Evolutionary conservation across 1,140 invertebrate species (phyloP), one percentile per base, ranked within the genome.

Genomic region (Brachionus koreanus): DNA sequence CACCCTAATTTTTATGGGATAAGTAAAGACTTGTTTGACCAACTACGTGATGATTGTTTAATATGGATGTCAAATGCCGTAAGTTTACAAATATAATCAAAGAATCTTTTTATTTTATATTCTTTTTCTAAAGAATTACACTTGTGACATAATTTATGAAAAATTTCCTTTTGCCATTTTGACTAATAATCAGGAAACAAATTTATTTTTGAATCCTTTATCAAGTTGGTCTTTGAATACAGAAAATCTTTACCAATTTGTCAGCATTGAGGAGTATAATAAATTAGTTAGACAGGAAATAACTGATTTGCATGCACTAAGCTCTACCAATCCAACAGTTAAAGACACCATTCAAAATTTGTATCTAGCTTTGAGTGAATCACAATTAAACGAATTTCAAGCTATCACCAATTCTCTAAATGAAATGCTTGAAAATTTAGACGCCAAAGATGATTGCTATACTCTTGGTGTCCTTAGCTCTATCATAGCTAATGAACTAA

Each of bases 21-120:
- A 35, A 79, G 49, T 35, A 19, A 61, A 29, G 76, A 79, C 25
- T 65, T 42, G 16, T 79, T 79, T 37, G 76, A 79, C 35, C 37
- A 39, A 42, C 3, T 79, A 61, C 33, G 49, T 12, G 76, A 79
- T 79, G 16, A 79, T 23, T 79, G 76, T 61, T 35, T 79, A n/a
- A 79, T 79, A 33, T 79, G 76, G 76, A 79, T 79, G 76, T 57
- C 49, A 9, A 43, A 79, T 37, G 76, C 76, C 3, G 76, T 79
- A 61, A 23, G 3, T 61, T 5, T 25, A 39, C 1, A 5, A 13
- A 67, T 7, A 25, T 39, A 35, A 12, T 25, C 43, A 13, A 49
- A 77, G 29, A 52, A 39, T 37, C 3, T 29, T 23, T 19, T 77
- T 0, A 37, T 35, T 3, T n/a, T n/a, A n/a, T n/a, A n/a, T 2